Evolutionary conservation across 2,113 vertebrate species (phyloP).

Genomic region (Dicaeum eximium): DNA sequence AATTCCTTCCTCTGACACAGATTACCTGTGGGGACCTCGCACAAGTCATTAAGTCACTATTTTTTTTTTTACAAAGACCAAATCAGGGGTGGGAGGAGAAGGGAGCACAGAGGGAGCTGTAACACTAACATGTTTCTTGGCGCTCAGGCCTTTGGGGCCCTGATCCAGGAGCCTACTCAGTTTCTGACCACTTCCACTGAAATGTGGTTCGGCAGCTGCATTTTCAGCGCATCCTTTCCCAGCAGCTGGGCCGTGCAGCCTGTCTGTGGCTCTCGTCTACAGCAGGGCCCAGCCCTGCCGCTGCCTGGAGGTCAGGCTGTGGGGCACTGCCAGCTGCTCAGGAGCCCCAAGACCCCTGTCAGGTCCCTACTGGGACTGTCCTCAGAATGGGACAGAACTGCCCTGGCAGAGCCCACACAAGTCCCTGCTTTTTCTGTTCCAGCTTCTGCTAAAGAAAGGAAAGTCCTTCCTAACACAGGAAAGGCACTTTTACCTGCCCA

Average conservation of each 20-base stretch:
- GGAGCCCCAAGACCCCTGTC: too few relatives aligned
- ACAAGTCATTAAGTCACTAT: neutral
- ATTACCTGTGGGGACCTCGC: neutral
- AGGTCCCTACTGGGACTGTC: neutral
- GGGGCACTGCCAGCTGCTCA: neutral
- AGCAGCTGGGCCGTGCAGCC: neutral
- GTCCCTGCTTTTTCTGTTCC: neutral
- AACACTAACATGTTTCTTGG: neutral
- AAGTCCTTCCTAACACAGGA: neutral
- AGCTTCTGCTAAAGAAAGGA: neutral
- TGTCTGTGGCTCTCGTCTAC: accelerated
- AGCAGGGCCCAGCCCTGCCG: neutral
- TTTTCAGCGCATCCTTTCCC: neutral
- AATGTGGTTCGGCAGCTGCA: neutral
- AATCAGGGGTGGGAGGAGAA: neutral
- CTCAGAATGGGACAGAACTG: neutral
- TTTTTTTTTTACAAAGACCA: neutral
- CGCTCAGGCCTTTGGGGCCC: neutral
- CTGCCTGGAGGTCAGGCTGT: neutral
- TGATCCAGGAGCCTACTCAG: neutral
- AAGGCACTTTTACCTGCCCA: neutral
- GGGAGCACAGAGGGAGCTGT: neutral
- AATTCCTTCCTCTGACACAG: neutral
- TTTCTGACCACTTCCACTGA: neutral
- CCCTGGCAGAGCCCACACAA: neutral